Base-by-base conservation (phyloP, 2,113 vertebrate genomes). In the Mesitornis unicolor region DNA sequence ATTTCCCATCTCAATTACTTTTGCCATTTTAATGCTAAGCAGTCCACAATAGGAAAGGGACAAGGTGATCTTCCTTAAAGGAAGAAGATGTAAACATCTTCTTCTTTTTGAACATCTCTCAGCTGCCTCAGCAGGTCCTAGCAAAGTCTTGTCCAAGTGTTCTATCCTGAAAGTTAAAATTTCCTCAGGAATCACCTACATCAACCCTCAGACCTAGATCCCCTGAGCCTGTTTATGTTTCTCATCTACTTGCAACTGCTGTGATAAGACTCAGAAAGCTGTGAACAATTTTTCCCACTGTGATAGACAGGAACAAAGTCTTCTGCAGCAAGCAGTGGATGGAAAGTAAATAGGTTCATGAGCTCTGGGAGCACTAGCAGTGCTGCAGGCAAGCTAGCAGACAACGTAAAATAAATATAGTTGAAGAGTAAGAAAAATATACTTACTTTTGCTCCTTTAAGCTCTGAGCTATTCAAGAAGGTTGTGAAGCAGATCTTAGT, bases 271-370 rank as follows among this genome's bases (percentile, higher is more conserved):
- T 45, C 10, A 9, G 91, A 93, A 93, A 82, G 51, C 92, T 85
- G 79, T 70, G 79, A 97, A 92, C 59, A 59, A n/a, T 95, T 93
- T 90, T 51, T 19, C 64, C 78, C 57, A 68, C 87, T 94, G 87
- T 87, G 92, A 83, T 28, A 96, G 95, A 93, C 84, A 94, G 65
- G 91, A 97, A 93, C 73, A 96, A 97, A 93, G 51, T 47, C 91
- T 95, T 95, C 84, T 89, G 65, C 84, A 85, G 47, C 50, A 87
- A 93, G 86, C 28, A 86, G 42, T 75, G 76, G 89, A 93, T 83
- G 54, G 92, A 91, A 97, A 96, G 84, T 85, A 97, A 97, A 97
- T 93, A 96, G 76, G 90, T 94, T 97, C 89, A 77, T 71, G 87
- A 96, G 95, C 96, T 93, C 76, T 95, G 92, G 84, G 93, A 96